Conservation (phyloP, 1,140 invertebrate species). For the Eubasilissa regina region DNA sequence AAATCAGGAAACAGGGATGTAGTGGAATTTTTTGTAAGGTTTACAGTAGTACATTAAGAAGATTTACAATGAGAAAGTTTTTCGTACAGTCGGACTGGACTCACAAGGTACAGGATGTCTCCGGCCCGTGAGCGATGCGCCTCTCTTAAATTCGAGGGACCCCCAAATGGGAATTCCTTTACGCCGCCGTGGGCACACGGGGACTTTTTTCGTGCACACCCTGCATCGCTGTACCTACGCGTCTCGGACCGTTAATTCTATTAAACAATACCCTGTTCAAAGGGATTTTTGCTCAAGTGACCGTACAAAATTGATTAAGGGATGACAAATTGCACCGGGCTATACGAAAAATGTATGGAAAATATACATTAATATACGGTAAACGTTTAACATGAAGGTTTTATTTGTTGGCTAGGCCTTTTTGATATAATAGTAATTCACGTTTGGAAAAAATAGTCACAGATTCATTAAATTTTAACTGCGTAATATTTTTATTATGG, state of each 20-base stretch:
- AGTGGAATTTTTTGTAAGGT: too few species aligned
- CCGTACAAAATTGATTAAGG: constrained; percentile 28
- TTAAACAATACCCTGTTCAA: constrained; percentile 29
- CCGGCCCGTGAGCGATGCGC: constrained; percentile 49
- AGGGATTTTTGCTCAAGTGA: constrained; percentile 28
- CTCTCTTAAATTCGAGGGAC: constrained; percentile 53
- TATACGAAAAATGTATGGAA: background rate
- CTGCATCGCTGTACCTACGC: background rate
- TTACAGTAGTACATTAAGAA: too few species aligned
- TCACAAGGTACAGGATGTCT: constrained; percentile 39
- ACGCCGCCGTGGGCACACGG: constrained; percentile 27
- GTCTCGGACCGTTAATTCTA: constrained; percentile 25
- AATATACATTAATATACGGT: too few species aligned
- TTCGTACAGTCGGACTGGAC: too few species aligned
- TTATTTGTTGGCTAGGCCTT: too few species aligned
- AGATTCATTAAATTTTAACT: too few species aligned
- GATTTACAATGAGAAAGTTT: too few species aligned
- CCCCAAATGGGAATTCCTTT: constrained; percentile 59
- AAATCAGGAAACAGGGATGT: too few species aligned
- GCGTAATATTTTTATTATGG: too few species aligned
- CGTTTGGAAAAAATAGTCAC: too few species aligned
- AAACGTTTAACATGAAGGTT: too few species aligned
- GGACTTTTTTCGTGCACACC: constrained; percentile 40
- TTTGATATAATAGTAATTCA: too few species aligned
- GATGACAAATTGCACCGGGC: background rate